Evolutionary conservation across 2,888 invertebrate genomes (phyloP).

Genomic region (Archips xylosteana): DNA sequence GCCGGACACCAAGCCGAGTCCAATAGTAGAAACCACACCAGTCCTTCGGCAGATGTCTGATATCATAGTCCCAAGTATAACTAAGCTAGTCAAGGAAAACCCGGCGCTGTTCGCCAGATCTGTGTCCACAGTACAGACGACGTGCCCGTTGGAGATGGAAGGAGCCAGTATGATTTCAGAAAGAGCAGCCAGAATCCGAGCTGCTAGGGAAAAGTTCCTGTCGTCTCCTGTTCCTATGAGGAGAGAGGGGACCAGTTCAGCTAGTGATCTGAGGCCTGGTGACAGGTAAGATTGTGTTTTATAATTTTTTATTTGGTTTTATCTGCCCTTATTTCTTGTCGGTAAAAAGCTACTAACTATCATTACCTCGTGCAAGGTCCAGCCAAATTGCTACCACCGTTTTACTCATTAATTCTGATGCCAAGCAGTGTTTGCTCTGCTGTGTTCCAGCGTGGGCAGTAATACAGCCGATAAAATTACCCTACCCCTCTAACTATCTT

Average conservation of each 20-base stretch:
- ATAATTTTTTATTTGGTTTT: too few relatives aligned
- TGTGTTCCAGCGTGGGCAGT: too few relatives aligned
- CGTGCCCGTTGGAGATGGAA: constrained; percentile 54
- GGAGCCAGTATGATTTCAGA: constrained; percentile 72
- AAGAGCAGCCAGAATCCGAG: constrained; percentile 86
- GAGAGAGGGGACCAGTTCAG: constrained; percentile 77
- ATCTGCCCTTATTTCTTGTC: too few relatives aligned
- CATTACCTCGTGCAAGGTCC: too few relatives aligned
- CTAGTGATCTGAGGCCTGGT: constrained; percentile 74
- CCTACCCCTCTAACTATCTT: too few relatives aligned
- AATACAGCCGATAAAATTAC: too few relatives aligned
- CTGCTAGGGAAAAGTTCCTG: constrained; percentile 90
- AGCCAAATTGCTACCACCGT: too few relatives aligned
- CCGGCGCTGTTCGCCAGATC: constrained; percentile 67
- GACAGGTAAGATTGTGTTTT: constrained; percentile 63
- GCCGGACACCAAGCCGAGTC: constrained; percentile 50
- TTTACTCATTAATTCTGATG: too few relatives aligned
- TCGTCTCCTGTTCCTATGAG: constrained; percentile 78
- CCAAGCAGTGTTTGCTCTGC: too few relatives aligned
- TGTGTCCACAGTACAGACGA: constrained; percentile 64
- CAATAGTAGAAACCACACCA: constrained; percentile 53
- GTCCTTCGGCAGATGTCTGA: constrained; percentile 70
- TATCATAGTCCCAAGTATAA: constrained; percentile 65
- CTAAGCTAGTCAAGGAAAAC: constrained; percentile 64
- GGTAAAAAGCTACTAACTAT: too few relatives aligned